Base-by-base conservation (phyloP, 1,140 invertebrate genomes). In the Monochamus saltuarius region DNA sequence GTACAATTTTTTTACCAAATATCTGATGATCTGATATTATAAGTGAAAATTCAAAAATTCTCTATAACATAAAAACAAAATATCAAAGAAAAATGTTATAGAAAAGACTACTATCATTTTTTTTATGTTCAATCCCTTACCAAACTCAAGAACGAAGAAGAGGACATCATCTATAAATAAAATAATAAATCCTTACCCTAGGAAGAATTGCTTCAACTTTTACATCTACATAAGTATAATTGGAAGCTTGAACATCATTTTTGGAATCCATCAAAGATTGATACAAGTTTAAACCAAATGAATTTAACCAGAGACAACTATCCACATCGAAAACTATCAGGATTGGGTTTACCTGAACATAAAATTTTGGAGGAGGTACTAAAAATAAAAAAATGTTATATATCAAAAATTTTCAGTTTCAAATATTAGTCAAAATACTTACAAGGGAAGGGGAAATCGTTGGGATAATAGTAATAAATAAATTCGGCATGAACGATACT, bases 391-490 rank as follows among this genome's bases (percentile, higher is more conserved):
- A 53, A 54, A 2, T 4, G 6, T 42, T 50, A 35, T 36, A 52
- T 56, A 50, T 14, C 37, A 59, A 22, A 58, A 43, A 13, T 40
- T 34, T 9, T 46, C n/a, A 59, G 39, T 37, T 36, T 39, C 4
- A 14, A 10, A 38, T 38, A 38, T 38, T 38, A 38, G 37, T 9
- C 8, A 38, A 38, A 64, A 34, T 62, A 79, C 85, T 85, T 82
- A 96, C 95, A 81, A 77, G 95, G 95, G 83, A 95, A 97, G 64
- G 89, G 87, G 42, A 92, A 86, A 72, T 95, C 93, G 46, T 92
- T 94, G 9, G 95, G 94, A 81, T 97, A 98, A 77, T 97, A 99
- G 79, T 96, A 99, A 71, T 95, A 93, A 1, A 94, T 96, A 68
- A 97, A 93, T 74, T 99, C 97, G 2, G 95, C 87, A 79, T 99